Evolutionary conservation across 2,888 invertebrate species (phyloP).

Genomic region (Criorhina ranunculi): DNA sequence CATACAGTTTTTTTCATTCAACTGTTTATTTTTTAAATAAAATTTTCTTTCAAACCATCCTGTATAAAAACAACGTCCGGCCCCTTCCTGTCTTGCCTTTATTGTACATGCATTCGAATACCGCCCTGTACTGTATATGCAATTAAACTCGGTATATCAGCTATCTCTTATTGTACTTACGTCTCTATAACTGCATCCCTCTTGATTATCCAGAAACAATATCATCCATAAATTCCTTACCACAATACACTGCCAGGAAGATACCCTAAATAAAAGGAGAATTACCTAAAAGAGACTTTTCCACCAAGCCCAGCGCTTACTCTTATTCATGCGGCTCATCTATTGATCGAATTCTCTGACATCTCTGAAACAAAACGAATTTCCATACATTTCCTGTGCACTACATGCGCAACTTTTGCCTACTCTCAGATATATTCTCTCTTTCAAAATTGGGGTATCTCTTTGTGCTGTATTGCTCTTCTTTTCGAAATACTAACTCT

Average conservation of each 20-base stretch:
- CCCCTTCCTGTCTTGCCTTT: neutral
- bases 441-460: neutral
- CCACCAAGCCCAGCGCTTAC: neutral
- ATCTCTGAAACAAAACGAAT: no score
- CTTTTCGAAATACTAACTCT: neutral
- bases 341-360: conserved; percentile 40
- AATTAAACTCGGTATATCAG: neutral
- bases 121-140: neutral
- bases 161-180: neutral
- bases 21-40: no score
- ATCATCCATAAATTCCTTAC: neutral
- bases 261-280: neutral
- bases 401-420: neutral
- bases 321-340: conserved; percentile 2
- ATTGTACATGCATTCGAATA: neutral
- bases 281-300: neutral
- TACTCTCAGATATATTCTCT: neutral
- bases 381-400: neutral
- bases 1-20: no score
- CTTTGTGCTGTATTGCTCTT: no score
- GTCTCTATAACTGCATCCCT: neutral
- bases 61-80: neutral
- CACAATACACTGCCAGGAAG: neutral
- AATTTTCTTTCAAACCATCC: no score
- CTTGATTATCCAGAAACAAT: neutral